Conservation (phyloP, 2,888 invertebrate genomes). For the Selenia dentaria region DNA sequence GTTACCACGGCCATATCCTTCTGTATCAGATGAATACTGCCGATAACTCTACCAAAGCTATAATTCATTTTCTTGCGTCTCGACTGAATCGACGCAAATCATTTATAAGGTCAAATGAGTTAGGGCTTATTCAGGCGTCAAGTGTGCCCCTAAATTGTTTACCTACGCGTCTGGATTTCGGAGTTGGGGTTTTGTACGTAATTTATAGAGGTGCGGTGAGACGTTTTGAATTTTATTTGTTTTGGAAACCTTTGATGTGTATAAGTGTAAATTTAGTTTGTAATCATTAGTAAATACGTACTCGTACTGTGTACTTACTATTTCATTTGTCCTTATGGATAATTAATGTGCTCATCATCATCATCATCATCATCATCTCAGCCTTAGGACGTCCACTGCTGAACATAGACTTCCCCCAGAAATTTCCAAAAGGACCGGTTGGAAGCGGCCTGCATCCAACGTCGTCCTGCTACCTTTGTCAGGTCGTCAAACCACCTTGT, state of each 20-base stretch:
- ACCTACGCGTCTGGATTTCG: slow-evolving; percentile 6
- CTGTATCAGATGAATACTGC: not conserved
- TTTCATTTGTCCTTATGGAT: too few species aligned
- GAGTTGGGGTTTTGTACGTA: slow-evolving; percentile 2
- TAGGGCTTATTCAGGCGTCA: slow-evolving; percentile 4
- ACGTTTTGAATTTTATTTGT: not conserved
- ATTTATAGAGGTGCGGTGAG: slow-evolving; percentile 1
- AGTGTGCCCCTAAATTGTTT: slow-evolving; percentile 14
- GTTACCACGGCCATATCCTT: too few species aligned
- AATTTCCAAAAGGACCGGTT: too few species aligned
- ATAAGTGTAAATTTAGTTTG: not conserved
- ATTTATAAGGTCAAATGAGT: slow-evolving; percentile 22
- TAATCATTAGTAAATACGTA: too few species aligned
- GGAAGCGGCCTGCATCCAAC: too few species aligned
- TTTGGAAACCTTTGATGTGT: not conserved
- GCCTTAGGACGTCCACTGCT: too few species aligned
- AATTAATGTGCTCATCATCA: too few species aligned
- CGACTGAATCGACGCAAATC: slow-evolving; percentile 7
- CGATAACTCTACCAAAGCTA: not conserved
- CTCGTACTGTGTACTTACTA: too few species aligned
- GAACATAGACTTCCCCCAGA: too few species aligned
- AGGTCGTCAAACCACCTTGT: too few species aligned
- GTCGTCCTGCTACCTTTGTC: too few species aligned
- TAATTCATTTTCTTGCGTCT: slow-evolving; percentile 18
- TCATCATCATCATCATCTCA: too few species aligned